Evolutionary conservation across 2,797 vertebrate genomes (phyloP).

Genomic region (Melanotaenia parkinsoni): DNA sequence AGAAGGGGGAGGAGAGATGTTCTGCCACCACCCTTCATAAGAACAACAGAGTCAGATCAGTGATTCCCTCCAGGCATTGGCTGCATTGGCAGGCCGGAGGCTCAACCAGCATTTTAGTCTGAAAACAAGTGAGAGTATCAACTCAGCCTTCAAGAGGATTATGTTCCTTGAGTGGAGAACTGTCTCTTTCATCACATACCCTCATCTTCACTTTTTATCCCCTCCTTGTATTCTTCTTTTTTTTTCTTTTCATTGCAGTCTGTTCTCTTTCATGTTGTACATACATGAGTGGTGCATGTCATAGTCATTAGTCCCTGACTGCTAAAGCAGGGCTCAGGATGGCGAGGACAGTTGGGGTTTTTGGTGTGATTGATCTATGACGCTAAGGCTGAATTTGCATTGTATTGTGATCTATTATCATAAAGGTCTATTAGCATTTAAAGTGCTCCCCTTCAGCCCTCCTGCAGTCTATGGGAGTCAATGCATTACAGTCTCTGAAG

Average conservation of each 20-base stretch:
- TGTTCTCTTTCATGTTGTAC: conserved; percentile 43
- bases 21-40: conserved; percentile 71
- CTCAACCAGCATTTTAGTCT: conserved; percentile 65
- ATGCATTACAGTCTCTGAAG: conserved; percentile 72
- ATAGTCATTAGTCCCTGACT: conserved; percentile 21
- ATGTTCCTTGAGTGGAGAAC: conserved; percentile 69
- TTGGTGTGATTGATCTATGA: conserved; percentile 51
- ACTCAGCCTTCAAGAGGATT: conserved; percentile 75
- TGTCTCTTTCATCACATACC: conserved; percentile 62
- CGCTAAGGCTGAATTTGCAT: conserved; percentile 58
- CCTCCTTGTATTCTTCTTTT: conserved; percentile 16
- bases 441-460: conserved; percentile 73
- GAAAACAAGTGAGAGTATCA: conserved; percentile 72
- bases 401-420: conserved; percentile 73
- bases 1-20: conserved; percentile 59
- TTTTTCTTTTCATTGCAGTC: conserved; percentile 9
- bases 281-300: conserved; percentile 16
- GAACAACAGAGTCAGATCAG: conserved; percentile 76
- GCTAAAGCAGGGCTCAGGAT: conserved; percentile 12
- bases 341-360: conserved; percentile 21
- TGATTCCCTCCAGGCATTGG: conserved; percentile 71
- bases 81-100: conserved; percentile 74
- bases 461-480: conserved; percentile 73
- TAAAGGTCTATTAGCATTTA: conserved; percentile 79
- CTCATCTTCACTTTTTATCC: conserved; percentile 48